Evolutionary conservation across 2,113 vertebrate species (phyloP).

Genomic region (Coryphaenoides rupestris): DNA sequence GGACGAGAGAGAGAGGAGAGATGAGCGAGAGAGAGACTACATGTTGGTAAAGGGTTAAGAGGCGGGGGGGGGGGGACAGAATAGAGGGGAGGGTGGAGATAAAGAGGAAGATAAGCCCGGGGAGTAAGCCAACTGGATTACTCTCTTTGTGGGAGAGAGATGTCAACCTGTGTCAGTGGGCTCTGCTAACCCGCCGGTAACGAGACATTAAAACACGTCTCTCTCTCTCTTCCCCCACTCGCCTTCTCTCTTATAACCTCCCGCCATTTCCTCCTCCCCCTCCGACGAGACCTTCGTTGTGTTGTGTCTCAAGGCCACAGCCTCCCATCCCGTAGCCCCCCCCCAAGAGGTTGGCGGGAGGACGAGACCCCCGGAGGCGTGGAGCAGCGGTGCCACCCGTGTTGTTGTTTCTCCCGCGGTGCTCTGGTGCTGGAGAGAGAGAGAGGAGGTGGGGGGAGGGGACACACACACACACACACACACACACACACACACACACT

Average conservation of each 20-base stretch:
- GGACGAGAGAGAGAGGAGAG: slow-evolving; percentile 5
- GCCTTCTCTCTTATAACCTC: slow-evolving; percentile 38
- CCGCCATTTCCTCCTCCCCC: slow-evolving; percentile 23
- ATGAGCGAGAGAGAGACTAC: neutral
- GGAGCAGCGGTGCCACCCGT: neutral
- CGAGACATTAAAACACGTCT: slow-evolving; percentile 47
- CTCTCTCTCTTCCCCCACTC: slow-evolving; percentile 43
- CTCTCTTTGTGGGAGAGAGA: slow-evolving; percentile 65
- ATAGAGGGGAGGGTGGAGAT: slow-evolving; percentile 25
- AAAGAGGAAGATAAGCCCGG: slow-evolving; percentile 35
- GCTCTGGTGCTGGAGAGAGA: slow-evolving; percentile 32
- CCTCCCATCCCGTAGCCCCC: slow-evolving; percentile 34
- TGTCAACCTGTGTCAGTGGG: slow-evolving; percentile 68
- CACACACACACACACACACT: no score
- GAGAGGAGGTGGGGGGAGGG: slow-evolving; percentile 40
- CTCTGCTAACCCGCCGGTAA: slow-evolving; percentile 66
- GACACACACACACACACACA: no score
- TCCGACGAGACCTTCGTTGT: slow-evolving; percentile 3
- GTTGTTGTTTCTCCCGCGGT: no score
- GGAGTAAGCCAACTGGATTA: slow-evolving; percentile 34
- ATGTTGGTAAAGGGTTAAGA: slow-evolving; percentile 28
- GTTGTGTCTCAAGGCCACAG: slow-evolving; percentile 46
- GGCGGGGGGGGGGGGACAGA: slow-evolving; percentile 18
- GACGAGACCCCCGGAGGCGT: neutral
- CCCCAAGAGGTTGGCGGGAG: neutral